Base-by-base conservation (phyloP, 1,140 invertebrate genomes). In the Drosophila busckii region DNA sequence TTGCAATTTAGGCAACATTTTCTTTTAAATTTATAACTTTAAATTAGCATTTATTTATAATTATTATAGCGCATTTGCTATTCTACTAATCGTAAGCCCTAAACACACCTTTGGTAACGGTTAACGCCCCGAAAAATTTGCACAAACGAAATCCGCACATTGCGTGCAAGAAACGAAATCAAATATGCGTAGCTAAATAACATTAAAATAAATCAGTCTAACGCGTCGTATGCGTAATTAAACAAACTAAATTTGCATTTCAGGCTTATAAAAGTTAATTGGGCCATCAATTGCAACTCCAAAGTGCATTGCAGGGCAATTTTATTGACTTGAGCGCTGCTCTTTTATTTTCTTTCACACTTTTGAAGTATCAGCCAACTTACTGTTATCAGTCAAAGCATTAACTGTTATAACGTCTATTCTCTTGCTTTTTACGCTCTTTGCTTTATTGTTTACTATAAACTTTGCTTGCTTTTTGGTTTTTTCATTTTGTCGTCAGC, bases 221-320 rank as follows among this genome's bases (percentile, higher is more conserved):
- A 56, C 63, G 35, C 38, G 23, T 28, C 44, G 35, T 45, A 60
- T 48, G 25, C 10, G 35, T 66, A 50, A 62, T 56, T 56, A 60
- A 44, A 49, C 50, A 55, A 78, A 70, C 40, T 52, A 53, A 75
- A 68, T 73, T 65, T 53, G 44, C 41, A 70, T 70, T 32, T 31
- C 25, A n/a, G n/a, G 28, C 15, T 48, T 42, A 71, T 67, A 49
- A 59, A 37, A 4, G 38, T 19, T 31, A 55, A 55, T 55, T 23
- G 41, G 8, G 15, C 54, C 40, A 56, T 49, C 44, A 52, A 70
- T 70, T 17, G 38, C 50, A n/a, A n/a, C n/a, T n/a, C n/a, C n/a
- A n/a, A n/a, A n/a, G n/a, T n/a, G n/a, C n/a, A n/a, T n/a, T n/a
- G n/a, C n/a, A n/a, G n/a, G n/a, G n/a, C n/a, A n/a, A n/a, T n/a